Base-by-base conservation (phyloP, 2,113 vertebrate species). In the Chascanopsetta lugubris region DNA sequence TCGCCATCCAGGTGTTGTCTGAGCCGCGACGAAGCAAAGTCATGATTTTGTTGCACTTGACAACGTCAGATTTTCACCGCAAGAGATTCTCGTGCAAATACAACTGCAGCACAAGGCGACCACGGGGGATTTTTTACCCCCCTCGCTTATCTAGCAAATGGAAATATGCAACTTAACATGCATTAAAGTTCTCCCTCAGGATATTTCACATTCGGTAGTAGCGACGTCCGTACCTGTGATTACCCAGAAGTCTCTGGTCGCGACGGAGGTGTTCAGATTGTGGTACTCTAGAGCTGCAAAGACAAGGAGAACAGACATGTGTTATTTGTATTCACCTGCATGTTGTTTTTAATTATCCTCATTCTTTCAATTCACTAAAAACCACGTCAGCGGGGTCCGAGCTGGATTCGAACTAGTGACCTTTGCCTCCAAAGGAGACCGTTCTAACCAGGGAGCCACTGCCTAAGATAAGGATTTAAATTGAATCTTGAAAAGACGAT, bases 181-280 rank as follows among this genome's bases (percentile, higher is more conserved):
- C 13, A 40, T 3, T 43, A 4, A 15, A 20, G 10, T 17, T 59
- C 1, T 3, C 26, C 13, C 5, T 54, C 11, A 60, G 17, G 12
- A 38, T 0, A 72, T 42, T 42, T 18, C 5, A 30, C 49, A 18
- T 42, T 30, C 10, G 12, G 24, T 34, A 18, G 59, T 26, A 62
- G 57, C 34, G 15, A 27, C 21, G 36, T 21, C 9, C 69, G 59
- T 88, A 98, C 97, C 97, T 96, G 97, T 98, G 81, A 96, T 95
- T 34, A 98, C 95, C 97, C 97, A 99, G 79, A 95, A 95, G 85
- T 96, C 94, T 90, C 93, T 95, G 34, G 97, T 99, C 58, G 94
- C 92, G 63, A 93, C 80, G 1, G 97, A 98, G 45, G 94, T 95
- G 84, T 98, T 96, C 45, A 99, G 95, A 90, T 96, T 99, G 85